Base-by-base conservation (phyloP, 2,797 vertebrate genomes). In the Micrastur ruficollis region DNA sequence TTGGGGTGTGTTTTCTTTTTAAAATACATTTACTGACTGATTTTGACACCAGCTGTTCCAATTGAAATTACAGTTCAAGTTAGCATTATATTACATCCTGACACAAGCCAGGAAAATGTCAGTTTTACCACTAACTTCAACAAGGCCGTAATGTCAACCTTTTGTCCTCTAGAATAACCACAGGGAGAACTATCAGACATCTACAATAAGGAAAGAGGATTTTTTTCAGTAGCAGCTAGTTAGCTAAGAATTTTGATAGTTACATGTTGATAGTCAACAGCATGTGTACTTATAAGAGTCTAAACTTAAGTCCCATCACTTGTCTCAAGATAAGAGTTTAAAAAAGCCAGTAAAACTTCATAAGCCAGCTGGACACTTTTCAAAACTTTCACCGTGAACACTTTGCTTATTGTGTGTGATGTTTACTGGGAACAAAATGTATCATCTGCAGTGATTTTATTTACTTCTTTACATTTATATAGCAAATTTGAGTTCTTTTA, bases 401-500 rank as follows among this genome's bases (percentile, higher is more conserved):
- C 31, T 58, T 68, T 22, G 34, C 31, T 90, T 76, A 44, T 25
- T 46, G 12, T 25, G 42, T 93, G 14, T 59, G 81, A 93, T 11
- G 20, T 16, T 17, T 44, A 23, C 29, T 55, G 34, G 38, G 73
- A 94, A 72, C 52, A 81, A 93, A 94, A 92, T 34, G 12, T 66
- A 81, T 73, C 31, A 53, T 72, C 76, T 68, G 29, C 65, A 86
- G 22, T 29, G n/a, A 90, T 68, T 93, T 85, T 87, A 90, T 95
- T 93, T 96, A 94, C 91, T 91, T 81, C 74, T 93, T 93, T 40
- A 92, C 72, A 94, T 78, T 81, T 91, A 86, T 71, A 68, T 50
- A 72, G 87, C n/a, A 86, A 95, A 95, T 86, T 63, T 88, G 79
- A 95, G 94, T 53, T 81, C 49, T 80, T 89, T 76, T 86, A 89